A percentile compares a stretch with the other conserved stretches of the same genome.
phyloP scores from a whole-genome alignment of 2,888 invertebrate genomes.

The Oeneis ivallda region DNA sequence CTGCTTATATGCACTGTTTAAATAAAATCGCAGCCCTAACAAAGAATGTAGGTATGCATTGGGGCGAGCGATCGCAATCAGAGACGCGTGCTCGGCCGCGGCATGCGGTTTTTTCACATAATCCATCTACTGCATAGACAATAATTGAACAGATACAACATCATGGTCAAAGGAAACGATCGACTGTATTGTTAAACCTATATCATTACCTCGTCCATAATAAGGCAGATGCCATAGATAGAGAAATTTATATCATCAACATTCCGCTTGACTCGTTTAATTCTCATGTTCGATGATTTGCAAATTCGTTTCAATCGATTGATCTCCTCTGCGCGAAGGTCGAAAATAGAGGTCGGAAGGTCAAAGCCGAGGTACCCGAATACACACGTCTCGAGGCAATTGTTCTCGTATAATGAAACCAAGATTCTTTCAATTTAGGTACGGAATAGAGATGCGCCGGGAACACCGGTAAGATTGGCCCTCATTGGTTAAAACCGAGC shows the following conservation, averaged over 20 bases:
- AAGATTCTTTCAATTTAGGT: slow-evolving; percentile 32
- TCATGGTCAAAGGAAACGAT: slow-evolving; percentile 54
- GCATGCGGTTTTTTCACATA: slow-evolving; percentile 67
- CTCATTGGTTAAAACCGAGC: no score
- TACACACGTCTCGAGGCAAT: slow-evolving; percentile 53
- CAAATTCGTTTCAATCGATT: slow-evolving; percentile 37
- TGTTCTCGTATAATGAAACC: slow-evolving; percentile 61
- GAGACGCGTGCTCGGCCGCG: slow-evolving; percentile 46
- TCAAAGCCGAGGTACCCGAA: slow-evolving; percentile 47
- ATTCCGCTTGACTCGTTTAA: slow-evolving; percentile 33
- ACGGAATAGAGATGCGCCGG: not conserved
- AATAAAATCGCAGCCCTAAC: slow-evolving; percentile 8
- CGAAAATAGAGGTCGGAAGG: slow-evolving; percentile 47
- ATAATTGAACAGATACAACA: slow-evolving; percentile 50
- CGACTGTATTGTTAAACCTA: slow-evolving; percentile 43
- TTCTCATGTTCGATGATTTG: slow-evolving; percentile 42
- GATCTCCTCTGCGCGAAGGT: slow-evolving; percentile 28
- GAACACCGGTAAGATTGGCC: not conserved
- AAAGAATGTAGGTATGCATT: slow-evolving; percentile 27
- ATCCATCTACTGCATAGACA: slow-evolving; percentile 55
- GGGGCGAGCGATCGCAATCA: slow-evolving; percentile 40
- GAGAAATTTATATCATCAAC: slow-evolving; percentile 38
- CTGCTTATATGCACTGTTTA: no score
- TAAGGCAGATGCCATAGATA: slow-evolving; percentile 30
- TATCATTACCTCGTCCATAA: slow-evolving; percentile 48